Conservation (phyloP, 2,113 vertebrate genomes). For the Hucho hucho region DNA sequence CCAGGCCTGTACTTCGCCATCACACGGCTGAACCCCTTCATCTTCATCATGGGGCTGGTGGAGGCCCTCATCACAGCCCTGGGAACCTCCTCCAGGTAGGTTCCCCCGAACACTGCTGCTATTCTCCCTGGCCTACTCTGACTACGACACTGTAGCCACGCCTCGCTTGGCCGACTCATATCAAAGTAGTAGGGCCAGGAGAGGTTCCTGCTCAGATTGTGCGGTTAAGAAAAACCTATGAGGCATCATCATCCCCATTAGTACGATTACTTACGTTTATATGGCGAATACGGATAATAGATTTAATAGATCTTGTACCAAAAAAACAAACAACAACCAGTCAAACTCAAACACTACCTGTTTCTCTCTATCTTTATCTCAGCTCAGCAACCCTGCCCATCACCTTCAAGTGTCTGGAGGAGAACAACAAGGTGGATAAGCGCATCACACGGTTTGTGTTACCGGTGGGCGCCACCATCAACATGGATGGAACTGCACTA, state of each 20-base stretch:
- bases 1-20: slow-evolving; percentile 93
- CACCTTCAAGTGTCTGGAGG: slow-evolving; percentile 95
- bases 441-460: slow-evolving; percentile 92
- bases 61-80: slow-evolving; percentile 93
- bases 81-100: slow-evolving; percentile 94
- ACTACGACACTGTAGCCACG: background rate
- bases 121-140: background rate
- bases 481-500: slow-evolving; percentile 96
- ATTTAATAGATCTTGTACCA: no score
- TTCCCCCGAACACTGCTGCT: background rate
- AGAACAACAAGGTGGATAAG: slow-evolving; percentile 93
- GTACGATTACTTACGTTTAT: no score
- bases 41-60: slow-evolving; percentile 92
- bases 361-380: slow-evolving; percentile 23
- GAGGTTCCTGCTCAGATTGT: no score
- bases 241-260: no score
- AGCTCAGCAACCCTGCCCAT: slow-evolving; percentile 95
- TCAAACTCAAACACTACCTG: background rate
- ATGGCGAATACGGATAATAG: no score
- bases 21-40: slow-evolving; percentile 91
- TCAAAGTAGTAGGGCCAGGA: no score
- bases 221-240: no score
- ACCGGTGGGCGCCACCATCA: slow-evolving; percentile 94
- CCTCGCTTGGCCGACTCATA: no score
- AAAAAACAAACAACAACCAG: background rate